Conservation (phyloP, 2,888 invertebrate species). For the Drosophila paramelanica region DNA sequence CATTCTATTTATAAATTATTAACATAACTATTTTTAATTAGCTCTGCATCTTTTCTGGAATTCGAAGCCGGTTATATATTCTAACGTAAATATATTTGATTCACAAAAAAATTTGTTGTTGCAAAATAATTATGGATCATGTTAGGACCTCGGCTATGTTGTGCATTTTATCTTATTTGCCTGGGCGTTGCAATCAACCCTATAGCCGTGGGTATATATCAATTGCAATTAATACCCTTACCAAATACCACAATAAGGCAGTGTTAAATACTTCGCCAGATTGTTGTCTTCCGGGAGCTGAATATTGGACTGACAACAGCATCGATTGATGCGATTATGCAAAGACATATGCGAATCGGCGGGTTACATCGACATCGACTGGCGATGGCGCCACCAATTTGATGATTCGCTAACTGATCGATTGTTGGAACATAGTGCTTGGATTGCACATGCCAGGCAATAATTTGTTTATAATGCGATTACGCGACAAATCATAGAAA, state of each 20-base stretch:
- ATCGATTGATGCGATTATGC: conserved; percentile 50
- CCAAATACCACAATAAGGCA: conserved; percentile 37
- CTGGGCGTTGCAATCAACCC: conserved; percentile 14
- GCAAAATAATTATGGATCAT: not conserved
- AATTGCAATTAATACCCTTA: conserved; percentile 53
- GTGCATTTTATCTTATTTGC: conserved; percentile 18
- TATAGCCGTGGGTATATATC: conserved; percentile 56
- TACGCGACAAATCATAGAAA: conserved; percentile 64
- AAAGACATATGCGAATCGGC: conserved; percentile 39
- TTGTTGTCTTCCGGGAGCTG: conserved; percentile 65
- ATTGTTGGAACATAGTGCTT: conserved; percentile 30
- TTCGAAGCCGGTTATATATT: no score
- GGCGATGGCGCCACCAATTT: conserved; percentile 48
- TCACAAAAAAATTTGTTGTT: no score
- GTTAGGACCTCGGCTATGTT: conserved; percentile 11
- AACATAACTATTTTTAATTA: no score
- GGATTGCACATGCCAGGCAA: conserved; percentile 41
- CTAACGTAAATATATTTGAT: no score
- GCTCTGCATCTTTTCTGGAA: no score
- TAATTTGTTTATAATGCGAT: conserved; percentile 79
- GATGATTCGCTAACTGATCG: conserved; percentile 50
- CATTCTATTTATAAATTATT: no score
- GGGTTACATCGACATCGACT: conserved; percentile 42
- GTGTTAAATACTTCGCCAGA: conserved; percentile 36
- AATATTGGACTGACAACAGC: conserved; percentile 32